Evolutionary conservation across 2,113 vertebrate genomes (phyloP).

Genomic region (Gasterosteus nipponicus): DNA sequence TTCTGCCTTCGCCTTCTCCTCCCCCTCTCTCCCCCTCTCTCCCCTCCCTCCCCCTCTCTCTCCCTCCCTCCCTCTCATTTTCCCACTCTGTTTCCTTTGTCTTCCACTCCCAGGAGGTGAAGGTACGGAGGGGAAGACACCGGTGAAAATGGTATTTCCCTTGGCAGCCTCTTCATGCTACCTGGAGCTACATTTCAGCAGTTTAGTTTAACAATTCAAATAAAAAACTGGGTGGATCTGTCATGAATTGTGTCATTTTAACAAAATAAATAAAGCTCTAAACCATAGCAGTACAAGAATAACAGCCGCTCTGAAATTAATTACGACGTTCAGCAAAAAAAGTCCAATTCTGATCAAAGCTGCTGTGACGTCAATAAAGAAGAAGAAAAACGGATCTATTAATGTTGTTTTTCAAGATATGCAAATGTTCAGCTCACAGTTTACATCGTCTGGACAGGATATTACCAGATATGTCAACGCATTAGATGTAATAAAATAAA

Average conservation of each 20-base stretch:
- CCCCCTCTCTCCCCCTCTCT: conserved; percentile 14
- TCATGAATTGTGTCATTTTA: neutral
- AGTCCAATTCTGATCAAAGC: conserved; percentile 13
- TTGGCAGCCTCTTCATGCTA: conserved; percentile 17
- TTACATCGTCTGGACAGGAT: neutral
- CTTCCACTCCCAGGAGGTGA: conserved; percentile 55
- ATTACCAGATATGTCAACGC: neutral
- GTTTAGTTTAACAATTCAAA: neutral
- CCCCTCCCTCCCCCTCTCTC: conserved; percentile 13
- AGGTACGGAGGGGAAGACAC: conserved; percentile 24
- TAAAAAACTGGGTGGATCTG: neutral
- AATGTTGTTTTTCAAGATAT: conserved; percentile 7
- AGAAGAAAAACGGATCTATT: neutral
- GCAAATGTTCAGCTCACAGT: neutral
- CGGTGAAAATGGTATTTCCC: conserved; percentile 33
- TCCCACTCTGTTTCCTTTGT: conserved; percentile 65
- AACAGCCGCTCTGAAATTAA: neutral
- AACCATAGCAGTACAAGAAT: neutral
- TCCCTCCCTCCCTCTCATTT: conserved; percentile 10
- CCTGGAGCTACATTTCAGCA: conserved; percentile 4
- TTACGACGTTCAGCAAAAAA: neutral
- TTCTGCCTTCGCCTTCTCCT: conserved; percentile 15
- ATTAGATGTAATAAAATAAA: neutral
- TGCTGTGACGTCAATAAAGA: neutral
- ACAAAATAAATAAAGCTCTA: neutral